phyloP scores from a whole-genome alignment of 2,888 invertebrate species.

The Heliconius aoede region DNA sequence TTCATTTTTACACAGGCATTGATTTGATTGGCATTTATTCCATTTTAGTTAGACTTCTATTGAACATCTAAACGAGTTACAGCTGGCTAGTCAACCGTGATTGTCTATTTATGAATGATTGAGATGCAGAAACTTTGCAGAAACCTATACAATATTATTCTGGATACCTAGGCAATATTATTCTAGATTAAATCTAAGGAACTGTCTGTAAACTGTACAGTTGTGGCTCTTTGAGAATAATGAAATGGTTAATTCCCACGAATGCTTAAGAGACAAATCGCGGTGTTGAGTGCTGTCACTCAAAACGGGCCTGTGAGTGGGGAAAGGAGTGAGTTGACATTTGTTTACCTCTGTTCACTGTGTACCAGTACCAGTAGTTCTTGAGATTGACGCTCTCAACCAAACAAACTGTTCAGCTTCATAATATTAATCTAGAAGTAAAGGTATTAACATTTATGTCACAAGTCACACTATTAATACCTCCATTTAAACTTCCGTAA shows the following conservation, averaged over 20 bases:
- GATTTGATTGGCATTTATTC: background rate
- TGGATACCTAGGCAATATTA: too few species aligned
- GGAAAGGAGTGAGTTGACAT: background rate
- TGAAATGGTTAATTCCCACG: too few species aligned
- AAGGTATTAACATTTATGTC: too few species aligned
- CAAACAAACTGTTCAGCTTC: too few species aligned
- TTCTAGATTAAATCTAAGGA: background rate
- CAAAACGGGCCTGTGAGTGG: too few species aligned
- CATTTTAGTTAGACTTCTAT: background rate
- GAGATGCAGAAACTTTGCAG: background rate
- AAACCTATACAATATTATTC: too few species aligned
- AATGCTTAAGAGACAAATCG: background rate
- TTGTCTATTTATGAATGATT: conserved; percentile 9
- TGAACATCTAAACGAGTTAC: background rate
- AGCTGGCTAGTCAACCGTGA: conserved; percentile 11
- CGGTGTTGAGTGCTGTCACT: background rate
- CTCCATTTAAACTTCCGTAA: conserved; percentile 2
- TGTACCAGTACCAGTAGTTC: too few species aligned
- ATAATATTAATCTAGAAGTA: too few species aligned
- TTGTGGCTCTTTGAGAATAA: too few species aligned
- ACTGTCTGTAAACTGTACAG: too few species aligned
- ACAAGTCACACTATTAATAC: background rate
- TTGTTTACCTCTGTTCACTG: background rate
- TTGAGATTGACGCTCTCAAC: too few species aligned
- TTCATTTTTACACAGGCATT: background rate